Evolutionary conservation across 2,797 vertebrate genomes (phyloP).

Genomic region (Kryptolebias ocellatus): DNA sequence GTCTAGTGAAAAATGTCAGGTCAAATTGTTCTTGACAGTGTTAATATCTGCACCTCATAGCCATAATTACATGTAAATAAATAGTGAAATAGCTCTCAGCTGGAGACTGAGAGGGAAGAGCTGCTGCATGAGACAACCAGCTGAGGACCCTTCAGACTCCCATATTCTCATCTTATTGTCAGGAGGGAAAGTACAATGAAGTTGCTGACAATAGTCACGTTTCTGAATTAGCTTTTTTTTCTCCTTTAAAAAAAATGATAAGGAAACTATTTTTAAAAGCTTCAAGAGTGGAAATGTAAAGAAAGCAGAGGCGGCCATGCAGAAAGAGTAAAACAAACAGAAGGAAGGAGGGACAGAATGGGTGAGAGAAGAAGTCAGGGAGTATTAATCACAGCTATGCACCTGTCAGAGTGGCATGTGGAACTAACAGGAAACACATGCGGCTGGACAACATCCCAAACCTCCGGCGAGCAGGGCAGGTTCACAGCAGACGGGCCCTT

Average conservation of each 20-base stretch:
- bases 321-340: conserved; percentile 23
- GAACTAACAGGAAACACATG: conserved; percentile 95
- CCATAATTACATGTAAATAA: conserved; percentile 99
- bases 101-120: conserved; percentile 88
- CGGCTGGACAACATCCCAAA: conserved; percentile 74
- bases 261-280: conserved; percentile 15
- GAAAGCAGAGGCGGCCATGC: conserved; percentile 32
- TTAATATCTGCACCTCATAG: conserved; percentile 99
- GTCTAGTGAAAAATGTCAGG: conserved; percentile 99
- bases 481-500: conserved; percentile 58
- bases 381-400: conserved; percentile 90
- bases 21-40: conserved; percentile 99
- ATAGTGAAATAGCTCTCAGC: conserved; percentile 98
- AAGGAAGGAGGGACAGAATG: conserved; percentile 39
- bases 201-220: conserved; percentile 28
- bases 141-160: conserved; percentile 87
- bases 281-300: conserved; percentile 3
- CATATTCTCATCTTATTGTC: conserved; percentile 60
- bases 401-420: conserved; percentile 96
- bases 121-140: conserved; percentile 87
- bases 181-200: conserved; percentile 41
- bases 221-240: conserved; percentile 4
- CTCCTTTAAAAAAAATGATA: neutral
- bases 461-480: conserved; percentile 65
- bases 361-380: conserved; percentile 62